These are phyloP conservation scores for Sminthopsis crassicaudata DNA, from an alignment of 2,113 vertebrate genomes.

Conservation along the genomic window DNA sequence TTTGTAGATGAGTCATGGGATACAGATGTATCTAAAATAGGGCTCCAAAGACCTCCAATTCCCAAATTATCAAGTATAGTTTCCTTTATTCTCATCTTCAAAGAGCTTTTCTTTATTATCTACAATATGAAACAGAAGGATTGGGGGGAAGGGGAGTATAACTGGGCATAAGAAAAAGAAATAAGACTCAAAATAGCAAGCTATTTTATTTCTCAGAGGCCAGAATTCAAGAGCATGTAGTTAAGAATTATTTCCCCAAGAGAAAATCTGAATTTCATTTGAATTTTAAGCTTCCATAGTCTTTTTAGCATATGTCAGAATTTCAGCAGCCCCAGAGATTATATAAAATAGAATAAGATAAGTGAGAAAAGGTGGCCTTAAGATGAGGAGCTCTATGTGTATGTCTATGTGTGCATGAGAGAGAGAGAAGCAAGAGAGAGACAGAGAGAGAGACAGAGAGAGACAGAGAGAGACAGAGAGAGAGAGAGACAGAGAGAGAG, in stretches of 20 bases:
- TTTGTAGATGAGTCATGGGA: background rate
- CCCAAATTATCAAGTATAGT: background rate
- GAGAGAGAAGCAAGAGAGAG: too few species aligned
- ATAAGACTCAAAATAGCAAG: conserved; percentile 22
- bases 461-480: too few species aligned
- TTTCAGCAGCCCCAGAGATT: rapidly evolving
- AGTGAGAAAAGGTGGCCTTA: background rate
- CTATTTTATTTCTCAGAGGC: conserved; percentile 58
- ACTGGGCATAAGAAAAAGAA: conserved; percentile 21
- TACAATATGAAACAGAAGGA: background rate
- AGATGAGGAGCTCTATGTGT: background rate
- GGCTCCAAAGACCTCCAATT: background rate
- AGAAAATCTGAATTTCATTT: background rate
- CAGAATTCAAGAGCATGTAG: background rate
- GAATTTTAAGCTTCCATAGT: background rate
- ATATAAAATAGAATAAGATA: background rate
- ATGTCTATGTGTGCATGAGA: too few species aligned
- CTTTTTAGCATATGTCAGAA: background rate
- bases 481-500: too few species aligned
- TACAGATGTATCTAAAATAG: background rate
- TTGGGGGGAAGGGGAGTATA: conserved; percentile 3
- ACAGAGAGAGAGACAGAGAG: too few species aligned
- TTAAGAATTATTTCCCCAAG: conserved; percentile 50
- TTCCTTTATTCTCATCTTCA: conserved; percentile 24
- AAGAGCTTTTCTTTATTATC: background rate